Conservation (phyloP, 2,888 invertebrate species). For the Brenthis hecate region DNA sequence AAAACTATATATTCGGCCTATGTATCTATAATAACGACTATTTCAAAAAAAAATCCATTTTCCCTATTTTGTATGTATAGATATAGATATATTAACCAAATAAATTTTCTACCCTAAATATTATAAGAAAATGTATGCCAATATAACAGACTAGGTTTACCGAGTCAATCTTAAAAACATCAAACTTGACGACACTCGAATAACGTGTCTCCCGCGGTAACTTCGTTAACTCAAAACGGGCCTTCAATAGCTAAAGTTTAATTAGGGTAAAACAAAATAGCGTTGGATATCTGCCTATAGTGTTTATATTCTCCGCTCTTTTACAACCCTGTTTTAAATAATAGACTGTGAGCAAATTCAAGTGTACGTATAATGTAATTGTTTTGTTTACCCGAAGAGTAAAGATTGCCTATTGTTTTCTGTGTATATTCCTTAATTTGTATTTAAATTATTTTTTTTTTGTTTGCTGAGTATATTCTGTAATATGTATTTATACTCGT, state of each 20-base stretch:
- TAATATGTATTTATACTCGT: no score
- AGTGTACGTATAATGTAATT: conserved; percentile 26
- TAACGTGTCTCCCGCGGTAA: conserved; percentile 58
- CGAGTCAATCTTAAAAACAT: conserved; percentile 4
- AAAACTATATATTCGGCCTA: no score
- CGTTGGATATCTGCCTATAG: conserved; percentile 50
- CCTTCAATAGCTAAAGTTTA: conserved; percentile 75
- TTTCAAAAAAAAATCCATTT: no score
- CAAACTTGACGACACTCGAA: conserved; percentile 40
- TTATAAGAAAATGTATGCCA: not conserved
- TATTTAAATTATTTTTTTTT: conserved; percentile 2
- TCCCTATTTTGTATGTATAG: no score
- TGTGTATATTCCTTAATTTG: not conserved
- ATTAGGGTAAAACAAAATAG: conserved; percentile 73
- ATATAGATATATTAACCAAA: no score
- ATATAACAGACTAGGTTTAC: not conserved
- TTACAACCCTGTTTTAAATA: conserved; percentile 44
- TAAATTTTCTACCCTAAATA: no score
- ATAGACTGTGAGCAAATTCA: conserved; percentile 35
- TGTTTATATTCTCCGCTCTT: conserved; percentile 40
- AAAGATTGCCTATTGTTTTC: conserved; percentile 6
- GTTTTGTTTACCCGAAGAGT: conserved; percentile 28
- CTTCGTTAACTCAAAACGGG: conserved; percentile 70
- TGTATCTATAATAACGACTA: no score
- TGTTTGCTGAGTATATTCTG: no score